Percentiles rank a stretch among this genome's conserved stretches.
Evolutionary conservation across 2,888 invertebrate species (phyloP).

Genomic region (Standfussiana lucernea): DNA sequence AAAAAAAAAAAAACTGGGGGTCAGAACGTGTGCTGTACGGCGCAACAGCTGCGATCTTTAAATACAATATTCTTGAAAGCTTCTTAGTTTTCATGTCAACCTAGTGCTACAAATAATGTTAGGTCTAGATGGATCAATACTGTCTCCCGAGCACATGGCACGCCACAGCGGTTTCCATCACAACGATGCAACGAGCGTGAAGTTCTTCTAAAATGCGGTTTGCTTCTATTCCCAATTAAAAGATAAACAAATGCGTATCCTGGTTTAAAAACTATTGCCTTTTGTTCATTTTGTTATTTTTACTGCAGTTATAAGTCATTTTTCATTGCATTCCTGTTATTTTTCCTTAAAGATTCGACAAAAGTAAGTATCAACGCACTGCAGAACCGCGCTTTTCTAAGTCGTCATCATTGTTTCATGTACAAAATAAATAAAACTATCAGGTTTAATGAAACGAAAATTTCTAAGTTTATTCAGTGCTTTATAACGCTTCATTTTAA

Average conservation of each 20-base stretch:
- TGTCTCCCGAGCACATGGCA: not conserved
- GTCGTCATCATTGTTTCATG: not conserved
- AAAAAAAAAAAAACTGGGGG: too few relatives aligned
- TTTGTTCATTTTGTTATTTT: not conserved
- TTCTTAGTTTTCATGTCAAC: slow-evolving; percentile 33
- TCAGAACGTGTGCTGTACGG: not conserved
- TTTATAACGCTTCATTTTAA: not conserved
- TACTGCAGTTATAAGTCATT: not conserved
- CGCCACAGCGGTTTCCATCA: slow-evolving; percentile 12
- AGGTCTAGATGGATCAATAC: slow-evolving; percentile 39
- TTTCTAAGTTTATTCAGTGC: not conserved
- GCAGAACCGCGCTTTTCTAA: not conserved
- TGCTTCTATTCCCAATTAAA: not conserved
- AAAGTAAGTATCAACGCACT: not conserved
- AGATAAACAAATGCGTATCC: not conserved
- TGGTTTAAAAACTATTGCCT: not conserved
- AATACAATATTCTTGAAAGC: not conserved
- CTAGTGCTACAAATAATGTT: slow-evolving; percentile 30
- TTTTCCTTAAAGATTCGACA: not conserved
- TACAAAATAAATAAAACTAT: not conserved
- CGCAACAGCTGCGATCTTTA: not conserved
- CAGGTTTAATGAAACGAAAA: not conserved
- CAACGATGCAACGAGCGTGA: slow-evolving; percentile 26
- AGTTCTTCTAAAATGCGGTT: not conserved
- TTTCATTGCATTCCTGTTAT: not conserved